Percentiles rank a stretch among this genome's conserved stretches.
These are phyloP conservation scores for Erebia ligea DNA, from an alignment of 2,888 invertebrate species.

Conservation along the genomic window DNA sequence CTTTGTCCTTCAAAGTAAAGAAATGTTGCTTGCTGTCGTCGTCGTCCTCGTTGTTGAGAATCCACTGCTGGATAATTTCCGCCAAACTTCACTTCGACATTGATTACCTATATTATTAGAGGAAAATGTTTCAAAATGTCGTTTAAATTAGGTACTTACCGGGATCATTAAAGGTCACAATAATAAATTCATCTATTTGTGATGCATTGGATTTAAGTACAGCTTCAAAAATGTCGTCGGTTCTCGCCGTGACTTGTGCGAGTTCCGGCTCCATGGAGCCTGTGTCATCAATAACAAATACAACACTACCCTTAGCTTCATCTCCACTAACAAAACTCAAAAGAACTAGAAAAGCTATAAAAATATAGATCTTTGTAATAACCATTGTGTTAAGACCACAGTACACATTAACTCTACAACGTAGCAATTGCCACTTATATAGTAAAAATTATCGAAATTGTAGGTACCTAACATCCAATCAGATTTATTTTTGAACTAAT, in stretches of 20 bases:
- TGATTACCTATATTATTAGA: no score
- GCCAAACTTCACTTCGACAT: neutral
- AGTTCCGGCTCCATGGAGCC: conserved; percentile 62
- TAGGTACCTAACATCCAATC: neutral
- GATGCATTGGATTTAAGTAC: conserved; percentile 54
- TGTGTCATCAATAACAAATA: conserved; percentile 67
- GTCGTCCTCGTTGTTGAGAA: no score
- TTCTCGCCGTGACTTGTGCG: conserved; percentile 51
- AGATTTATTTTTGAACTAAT: neutral
- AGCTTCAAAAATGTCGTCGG: conserved; percentile 58
- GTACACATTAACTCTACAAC: neutral
- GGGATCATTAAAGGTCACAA: conserved; percentile 69
- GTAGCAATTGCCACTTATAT: neutral
- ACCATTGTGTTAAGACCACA: neutral
- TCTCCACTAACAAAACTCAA: neutral
- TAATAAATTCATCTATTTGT: conserved; percentile 61
- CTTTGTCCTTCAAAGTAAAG: no score
- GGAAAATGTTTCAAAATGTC: neutral
- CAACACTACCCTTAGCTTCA: conserved; percentile 55
- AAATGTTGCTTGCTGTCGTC: no score
- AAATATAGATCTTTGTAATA: neutral
- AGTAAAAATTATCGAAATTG: neutral
- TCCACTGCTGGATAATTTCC: no score
- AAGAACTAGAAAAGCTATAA: neutral
- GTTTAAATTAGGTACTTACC: conserved; percentile 48